Conservation (phyloP, 2,113 vertebrate species). For the Nesospiza acunhae region DNA sequence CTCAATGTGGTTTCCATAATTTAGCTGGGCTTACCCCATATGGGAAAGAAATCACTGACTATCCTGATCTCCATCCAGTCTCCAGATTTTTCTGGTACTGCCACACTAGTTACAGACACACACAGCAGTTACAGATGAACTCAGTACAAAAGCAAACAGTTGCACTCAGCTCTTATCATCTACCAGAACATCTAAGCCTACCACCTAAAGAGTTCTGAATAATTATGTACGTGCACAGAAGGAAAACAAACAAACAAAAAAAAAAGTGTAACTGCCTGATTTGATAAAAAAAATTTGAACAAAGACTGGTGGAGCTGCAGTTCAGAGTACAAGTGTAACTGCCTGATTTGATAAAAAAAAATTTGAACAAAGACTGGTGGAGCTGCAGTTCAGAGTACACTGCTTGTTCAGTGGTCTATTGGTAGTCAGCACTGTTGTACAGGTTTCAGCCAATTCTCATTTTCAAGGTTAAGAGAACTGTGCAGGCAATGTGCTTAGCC, state of each 20-base stretch:
- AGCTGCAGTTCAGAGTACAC: background rate
- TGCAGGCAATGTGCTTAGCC: conserved; percentile 49
- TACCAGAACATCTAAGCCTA: background rate
- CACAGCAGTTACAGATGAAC: background rate
- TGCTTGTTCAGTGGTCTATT: background rate
- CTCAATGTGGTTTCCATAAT: background rate
- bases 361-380: background rate
- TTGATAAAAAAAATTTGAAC: conserved; percentile 34
- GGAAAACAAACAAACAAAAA: too few relatives aligned
- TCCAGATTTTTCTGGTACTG: background rate
- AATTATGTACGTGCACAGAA: background rate
- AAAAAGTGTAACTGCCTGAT: background rate
- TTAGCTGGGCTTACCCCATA: background rate
- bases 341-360: conserved; percentile 35
- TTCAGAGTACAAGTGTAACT: background rate
- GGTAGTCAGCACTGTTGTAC: background rate
- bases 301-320: background rate
- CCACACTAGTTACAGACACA: background rate
- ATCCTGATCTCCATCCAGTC: background rate
- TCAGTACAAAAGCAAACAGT: background rate
- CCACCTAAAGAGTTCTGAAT: background rate
- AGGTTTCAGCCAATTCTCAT: conserved; percentile 47
- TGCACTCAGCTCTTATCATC: background rate
- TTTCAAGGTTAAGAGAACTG: conserved; percentile 30
- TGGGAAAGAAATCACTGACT: background rate